A percentile compares a stretch with the other conserved stretches of the same genome.
These are phyloP conservation scores for Mycteria americana DNA, from an alignment of 2,797 vertebrate genomes.

Conservation along the genomic window DNA sequence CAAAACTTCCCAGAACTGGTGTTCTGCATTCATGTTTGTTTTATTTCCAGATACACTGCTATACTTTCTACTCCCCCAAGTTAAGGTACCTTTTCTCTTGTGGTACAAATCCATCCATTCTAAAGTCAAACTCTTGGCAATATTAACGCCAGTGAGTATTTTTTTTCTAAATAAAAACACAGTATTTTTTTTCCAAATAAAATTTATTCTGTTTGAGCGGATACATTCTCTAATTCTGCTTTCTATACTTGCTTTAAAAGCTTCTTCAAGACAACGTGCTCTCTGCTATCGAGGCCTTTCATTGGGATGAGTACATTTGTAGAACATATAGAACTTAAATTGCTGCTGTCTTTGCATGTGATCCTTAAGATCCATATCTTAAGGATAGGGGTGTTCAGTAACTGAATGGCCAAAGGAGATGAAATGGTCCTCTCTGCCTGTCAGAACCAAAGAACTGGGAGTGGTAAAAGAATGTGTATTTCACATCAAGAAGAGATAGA, in stretches of 20 bases:
- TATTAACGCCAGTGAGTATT: not conserved
- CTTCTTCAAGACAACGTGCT: not conserved
- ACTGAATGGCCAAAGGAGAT: not conserved
- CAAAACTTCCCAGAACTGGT: not conserved
- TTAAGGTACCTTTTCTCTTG: not conserved
- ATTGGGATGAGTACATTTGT: not conserved
- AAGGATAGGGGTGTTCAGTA: not conserved
- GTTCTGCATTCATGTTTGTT: not conserved
- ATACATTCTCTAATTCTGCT: not conserved
- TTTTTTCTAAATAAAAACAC: not conserved
- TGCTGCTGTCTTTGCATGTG: not conserved
- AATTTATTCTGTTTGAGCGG: not conserved
- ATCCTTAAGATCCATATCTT: not conserved
- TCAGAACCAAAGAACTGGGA: not conserved
- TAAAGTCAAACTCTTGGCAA: not conserved
- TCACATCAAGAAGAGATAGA: not conserved
- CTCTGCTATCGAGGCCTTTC: not conserved
- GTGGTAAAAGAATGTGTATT: not conserved
- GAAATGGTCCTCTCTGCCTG: not conserved
- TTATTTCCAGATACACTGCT: not conserved
- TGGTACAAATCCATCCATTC: not conserved
- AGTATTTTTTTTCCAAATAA: not conserved
- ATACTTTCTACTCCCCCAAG: not conserved
- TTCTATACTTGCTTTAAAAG: conserved; percentile 8
- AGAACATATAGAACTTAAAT: not conserved